Conservation (phyloP, 2,113 vertebrate species). For the Pelobates fuscus region DNA sequence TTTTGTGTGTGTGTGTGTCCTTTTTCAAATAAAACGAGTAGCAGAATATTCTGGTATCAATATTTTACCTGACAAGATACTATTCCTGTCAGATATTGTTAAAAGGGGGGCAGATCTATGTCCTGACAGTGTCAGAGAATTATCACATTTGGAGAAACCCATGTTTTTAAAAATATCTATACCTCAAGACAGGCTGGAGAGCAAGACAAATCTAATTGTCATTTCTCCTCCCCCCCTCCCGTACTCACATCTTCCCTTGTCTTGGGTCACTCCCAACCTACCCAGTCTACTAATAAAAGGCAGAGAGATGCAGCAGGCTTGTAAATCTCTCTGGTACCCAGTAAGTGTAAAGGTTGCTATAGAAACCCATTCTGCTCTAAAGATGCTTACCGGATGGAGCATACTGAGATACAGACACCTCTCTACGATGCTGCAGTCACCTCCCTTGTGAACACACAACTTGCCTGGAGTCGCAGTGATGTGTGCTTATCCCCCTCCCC, state of each 20-base stretch:
- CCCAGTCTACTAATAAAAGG: conserved; percentile 7
- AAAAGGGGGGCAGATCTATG: too few species aligned
- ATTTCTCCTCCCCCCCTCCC: not conserved
- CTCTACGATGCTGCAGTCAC: conserved; percentile 15
- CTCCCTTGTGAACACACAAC: conserved; percentile 31
- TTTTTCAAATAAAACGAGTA: too few species aligned
- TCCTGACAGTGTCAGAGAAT: too few species aligned
- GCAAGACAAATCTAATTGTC: too few species aligned
- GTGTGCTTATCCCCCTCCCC: conserved; percentile 11
- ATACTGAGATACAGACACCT: conserved; percentile 19
- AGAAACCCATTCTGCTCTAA: conserved; percentile 26
- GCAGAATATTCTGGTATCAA: too few species aligned
- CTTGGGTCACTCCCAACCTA: conserved; percentile 2
- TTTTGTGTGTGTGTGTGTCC: too few species aligned
- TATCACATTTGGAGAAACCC: too few species aligned
- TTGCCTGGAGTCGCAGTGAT: conserved; percentile 28
- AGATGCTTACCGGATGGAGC: conserved; percentile 28
- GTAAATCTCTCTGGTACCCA: conserved; percentile 30
- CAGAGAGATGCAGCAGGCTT: conserved; percentile 23
- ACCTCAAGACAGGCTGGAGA: too few species aligned
- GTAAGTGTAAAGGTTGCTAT: conserved; percentile 43
- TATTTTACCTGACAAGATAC: too few species aligned
- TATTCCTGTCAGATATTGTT: too few species aligned
- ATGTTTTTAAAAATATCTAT: too few species aligned
- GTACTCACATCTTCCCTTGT: not conserved